Evolutionary conservation across 2,888 invertebrate species (phyloP).

Genomic region (Endotricha flammealis): DNA sequence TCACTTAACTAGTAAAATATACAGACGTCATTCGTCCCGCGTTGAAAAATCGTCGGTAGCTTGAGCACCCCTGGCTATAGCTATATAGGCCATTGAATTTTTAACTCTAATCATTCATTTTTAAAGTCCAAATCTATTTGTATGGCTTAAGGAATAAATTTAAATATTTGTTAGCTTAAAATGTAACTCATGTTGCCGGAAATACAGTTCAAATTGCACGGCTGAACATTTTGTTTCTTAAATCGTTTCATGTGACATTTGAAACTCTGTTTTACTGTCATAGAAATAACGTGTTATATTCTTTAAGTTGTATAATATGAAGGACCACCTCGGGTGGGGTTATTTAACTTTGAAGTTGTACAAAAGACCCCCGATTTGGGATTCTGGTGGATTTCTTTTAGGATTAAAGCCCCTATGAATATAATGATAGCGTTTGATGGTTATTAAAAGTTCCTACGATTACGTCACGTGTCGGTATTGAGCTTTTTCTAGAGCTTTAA

Average conservation of each 20-base stretch:
- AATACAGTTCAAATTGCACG: slow-evolving; percentile 77
- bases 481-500: slow-evolving; percentile 25
- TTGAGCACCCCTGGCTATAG: slow-evolving; percentile 53
- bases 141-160: slow-evolving; percentile 57
- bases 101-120: slow-evolving; percentile 16
- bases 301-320: slow-evolving; percentile 24
- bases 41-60: slow-evolving; percentile 67
- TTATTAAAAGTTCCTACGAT: slow-evolving; percentile 53
- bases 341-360: slow-evolving; percentile 76
- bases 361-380: slow-evolving; percentile 73
- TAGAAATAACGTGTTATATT: slow-evolving; percentile 27
- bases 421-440: slow-evolving; percentile 68
- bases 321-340: slow-evolving; percentile 36
- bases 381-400: slow-evolving; percentile 76
- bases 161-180: slow-evolving; percentile 78
- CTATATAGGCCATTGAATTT: slow-evolving; percentile 15
- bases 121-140: slow-evolving; percentile 48
- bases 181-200: slow-evolving; percentile 77
- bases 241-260: slow-evolving; percentile 30
- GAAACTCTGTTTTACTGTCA: slow-evolving; percentile 39
- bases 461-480: slow-evolving; percentile 55
- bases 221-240: slow-evolving; percentile 66
- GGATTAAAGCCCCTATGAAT: slow-evolving; percentile 76
- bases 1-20: slow-evolving; percentile 77
- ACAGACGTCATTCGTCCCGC: slow-evolving; percentile 71